These are phyloP conservation scores for Sipha maydis DNA, from an alignment of 2,888 invertebrate species.

Conservation along the genomic window DNA sequence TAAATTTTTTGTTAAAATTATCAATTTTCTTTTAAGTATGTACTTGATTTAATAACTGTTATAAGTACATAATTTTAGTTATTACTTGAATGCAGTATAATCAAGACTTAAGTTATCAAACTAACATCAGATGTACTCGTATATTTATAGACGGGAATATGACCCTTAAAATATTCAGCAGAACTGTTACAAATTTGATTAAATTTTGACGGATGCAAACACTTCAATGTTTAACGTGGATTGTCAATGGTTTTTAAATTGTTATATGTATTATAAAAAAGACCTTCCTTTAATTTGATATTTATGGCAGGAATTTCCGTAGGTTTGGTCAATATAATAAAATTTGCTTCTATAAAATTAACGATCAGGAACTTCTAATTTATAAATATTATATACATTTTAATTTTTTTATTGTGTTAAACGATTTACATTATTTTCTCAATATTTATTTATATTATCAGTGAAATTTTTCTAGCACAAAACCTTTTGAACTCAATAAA, in stretches of 20 bases:
- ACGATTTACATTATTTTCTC: neutral
- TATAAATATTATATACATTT: neutral
- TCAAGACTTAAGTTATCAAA: neutral
- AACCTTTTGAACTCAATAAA: no score
- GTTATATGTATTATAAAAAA: conserved; percentile 35
- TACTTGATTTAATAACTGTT: neutral
- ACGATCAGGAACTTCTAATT: neutral
- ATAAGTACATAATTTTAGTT: neutral
- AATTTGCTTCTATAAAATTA: neutral
- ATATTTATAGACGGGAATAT: conserved; percentile 9
- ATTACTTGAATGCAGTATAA: neutral
- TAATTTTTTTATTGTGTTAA: neutral
- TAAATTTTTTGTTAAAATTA: neutral
- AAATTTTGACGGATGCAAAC: conserved; percentile 45
- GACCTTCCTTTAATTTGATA: conserved; percentile 49
- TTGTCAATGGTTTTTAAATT: conserved; percentile 26
- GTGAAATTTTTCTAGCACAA: neutral
- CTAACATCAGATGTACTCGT: neutral
- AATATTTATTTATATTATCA: neutral
- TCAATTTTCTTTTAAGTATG: neutral
- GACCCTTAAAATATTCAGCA: neutral
- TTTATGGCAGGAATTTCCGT: neutral
- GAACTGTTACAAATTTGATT: conserved; percentile 20
- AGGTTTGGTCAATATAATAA: neutral
- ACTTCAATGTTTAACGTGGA: conserved; percentile 45